Conservation (phyloP, 2,888 invertebrate genomes). For the Thyatira batis region DNA sequence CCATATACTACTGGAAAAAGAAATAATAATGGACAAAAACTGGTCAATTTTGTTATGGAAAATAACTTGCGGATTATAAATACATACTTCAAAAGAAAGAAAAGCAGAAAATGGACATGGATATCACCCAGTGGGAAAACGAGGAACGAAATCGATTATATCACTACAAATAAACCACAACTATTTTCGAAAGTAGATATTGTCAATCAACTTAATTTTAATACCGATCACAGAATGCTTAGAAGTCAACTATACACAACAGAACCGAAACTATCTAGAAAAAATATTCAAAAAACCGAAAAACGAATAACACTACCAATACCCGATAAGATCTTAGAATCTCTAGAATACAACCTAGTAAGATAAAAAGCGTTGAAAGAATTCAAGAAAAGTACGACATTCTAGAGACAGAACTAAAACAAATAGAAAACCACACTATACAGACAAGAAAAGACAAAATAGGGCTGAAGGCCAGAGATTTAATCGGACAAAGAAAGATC, state of each 20-base stretch:
- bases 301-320: no score
- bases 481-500: no score
- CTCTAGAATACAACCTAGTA: no score
- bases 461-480: no score
- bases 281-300: not conserved
- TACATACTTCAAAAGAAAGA: constrained; percentile 2
- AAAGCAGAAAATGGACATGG: not conserved
- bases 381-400: no score
- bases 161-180: not conserved
- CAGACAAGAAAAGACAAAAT: no score
- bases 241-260: not conserved
- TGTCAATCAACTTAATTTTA: not conserved
- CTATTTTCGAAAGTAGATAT: constrained; percentile 2
- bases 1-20: constrained; percentile 2
- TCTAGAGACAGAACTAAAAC: no score
- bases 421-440: no score
- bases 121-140: no score
- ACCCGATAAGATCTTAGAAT: no score
- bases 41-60: constrained; percentile 5
- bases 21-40: constrained; percentile 3
- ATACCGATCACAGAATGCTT: constrained; percentile 2
- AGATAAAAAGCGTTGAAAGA: no score
- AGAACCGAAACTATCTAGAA: not conserved
- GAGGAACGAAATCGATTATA: no score
- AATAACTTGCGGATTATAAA: constrained; percentile 8